Evolutionary conservation across 1,140 invertebrate genomes (phyloP), one percentile per base, ranked within the genome.

Genomic region (Philopotamus ludificatus): DNA sequence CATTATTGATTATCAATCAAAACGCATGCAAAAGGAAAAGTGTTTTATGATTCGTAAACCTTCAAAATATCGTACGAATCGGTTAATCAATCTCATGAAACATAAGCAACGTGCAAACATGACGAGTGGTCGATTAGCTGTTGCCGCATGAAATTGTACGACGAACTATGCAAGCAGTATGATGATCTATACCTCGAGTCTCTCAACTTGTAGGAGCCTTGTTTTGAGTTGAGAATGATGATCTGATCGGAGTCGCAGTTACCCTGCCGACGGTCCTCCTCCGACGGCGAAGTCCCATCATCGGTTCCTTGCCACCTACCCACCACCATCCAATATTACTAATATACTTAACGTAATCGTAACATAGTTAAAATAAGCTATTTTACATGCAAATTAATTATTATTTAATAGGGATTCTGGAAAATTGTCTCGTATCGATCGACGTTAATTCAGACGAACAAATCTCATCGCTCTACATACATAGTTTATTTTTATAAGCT

Each of bases 201-300:
- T 67, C 81, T 77, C 34, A 82, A 73, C 66, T 79, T 80, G 72
- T 79, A 80, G 42, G 77, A 74, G 62, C 76, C 76, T 41, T 77
- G 77, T 59, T 79, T 79, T 18, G 77, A 76, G 74, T 77, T 78
- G 68, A 79, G 76, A 63, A 78, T 78, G 69, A 78, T 74, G 42
- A 76, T 75, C 67, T 79, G 75, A 39, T 63, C 54, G 45, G 45
- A 45, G 8, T 63, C 61, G 41, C 50, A 63, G 34, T 54, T 54
- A 39, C 74, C 71, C 41, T 77, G 76, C 21, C 74, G 72, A 23
- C 74, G 66, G 63, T 79, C 78, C 66, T 79, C 79, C 69, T 78
- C 77, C 7, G 78, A 79, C 47, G 28, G 54, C 20, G 25, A 28
- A 20, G 20, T 60, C 41, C 28, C 60, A 28, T 53, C 47, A 18